Evolutionary conservation across 2,797 vertebrate species (phyloP).

Genomic region (Pipistrellus nathusii): DNA sequence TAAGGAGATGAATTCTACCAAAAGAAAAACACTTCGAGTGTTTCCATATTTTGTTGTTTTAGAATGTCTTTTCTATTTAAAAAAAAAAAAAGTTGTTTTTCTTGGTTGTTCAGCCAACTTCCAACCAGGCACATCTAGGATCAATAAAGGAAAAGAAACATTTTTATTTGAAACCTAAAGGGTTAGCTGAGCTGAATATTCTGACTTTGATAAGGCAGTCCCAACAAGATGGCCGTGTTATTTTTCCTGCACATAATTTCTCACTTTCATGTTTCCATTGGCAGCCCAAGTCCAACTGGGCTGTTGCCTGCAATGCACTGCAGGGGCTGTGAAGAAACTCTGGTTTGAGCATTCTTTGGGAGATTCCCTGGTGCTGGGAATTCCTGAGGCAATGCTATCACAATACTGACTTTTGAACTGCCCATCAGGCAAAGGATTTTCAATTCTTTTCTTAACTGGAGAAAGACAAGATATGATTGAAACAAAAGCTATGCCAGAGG

Average conservation of each 20-base stretch:
- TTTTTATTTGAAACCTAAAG: neutral
- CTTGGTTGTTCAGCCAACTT: conserved; percentile 58
- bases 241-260: conserved; percentile 68
- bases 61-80: neutral
- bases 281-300: neutral
- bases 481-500: neutral
- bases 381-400: conserved; percentile 71
- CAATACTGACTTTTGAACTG: conserved; percentile 80
- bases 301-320: neutral
- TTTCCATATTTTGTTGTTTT: conserved; percentile 67
- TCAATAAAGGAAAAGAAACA: neutral
- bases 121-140: neutral
- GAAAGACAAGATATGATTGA: neutral
- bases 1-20: conserved; percentile 42
- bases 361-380: conserved; percentile 78
- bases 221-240: neutral
- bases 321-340: conserved; percentile 38
- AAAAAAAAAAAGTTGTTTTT: conserved; percentile 27
- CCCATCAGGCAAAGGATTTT: conserved; percentile 65
- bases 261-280: conserved; percentile 68
- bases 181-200: neutral
- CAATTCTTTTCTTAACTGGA: conserved; percentile 12
- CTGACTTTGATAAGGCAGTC: conserved; percentile 31
- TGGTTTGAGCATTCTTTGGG: conserved; percentile 65
- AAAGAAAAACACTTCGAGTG: conserved; percentile 37